Evolutionary conservation across 1,140 invertebrate species (phyloP), one percentile per base, ranked within the genome.

Genomic region (Saccostrea cuccullata): DNA sequence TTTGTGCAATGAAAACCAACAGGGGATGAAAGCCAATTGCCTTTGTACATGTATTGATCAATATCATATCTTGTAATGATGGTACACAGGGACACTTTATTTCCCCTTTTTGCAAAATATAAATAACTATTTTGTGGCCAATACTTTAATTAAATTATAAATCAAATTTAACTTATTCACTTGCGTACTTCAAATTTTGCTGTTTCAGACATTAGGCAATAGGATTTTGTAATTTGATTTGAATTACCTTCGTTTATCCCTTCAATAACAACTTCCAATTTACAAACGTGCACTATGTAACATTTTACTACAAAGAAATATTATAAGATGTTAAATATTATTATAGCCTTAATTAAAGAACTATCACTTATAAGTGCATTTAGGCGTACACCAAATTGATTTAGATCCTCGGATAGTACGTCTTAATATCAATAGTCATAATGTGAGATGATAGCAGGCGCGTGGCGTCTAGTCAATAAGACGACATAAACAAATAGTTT

Each of bases 391-490:
- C 20, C 55, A 55, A 84, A 84, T 84, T 55, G 55, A 56, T 55
- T 56, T 23, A 84, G 40, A 56, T 55, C 15, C 47, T 0, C 17
- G 47, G 55, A 84, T 84, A 56, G 36, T 12, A 55, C 40, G 47
- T 84, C 55, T 55, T 83, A n/a, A 56, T 84, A 84, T 84, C 82
- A 84, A 84, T 84, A 84, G 47, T 23, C 17, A 55, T 84, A 36
- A 55, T 55, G 20, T 84, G n/a, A 55, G 23, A 55, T 26, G 82
- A 55, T 23, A 23, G 47, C 82, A 36, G 2, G 40, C 82, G 82
- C 47, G 82, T 84, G 82, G 12, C 23, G 82, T 84, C 82, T 55
- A 47, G 82, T 55, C 82, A 56, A 36, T 13, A 55, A 23, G 82
- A 36, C 82, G 82, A 84, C 82, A 56, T 84, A 84, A 84, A 84